Base-by-base conservation (phyloP, 2,888 invertebrate genomes). In the Heliconius charithonia region DNA sequence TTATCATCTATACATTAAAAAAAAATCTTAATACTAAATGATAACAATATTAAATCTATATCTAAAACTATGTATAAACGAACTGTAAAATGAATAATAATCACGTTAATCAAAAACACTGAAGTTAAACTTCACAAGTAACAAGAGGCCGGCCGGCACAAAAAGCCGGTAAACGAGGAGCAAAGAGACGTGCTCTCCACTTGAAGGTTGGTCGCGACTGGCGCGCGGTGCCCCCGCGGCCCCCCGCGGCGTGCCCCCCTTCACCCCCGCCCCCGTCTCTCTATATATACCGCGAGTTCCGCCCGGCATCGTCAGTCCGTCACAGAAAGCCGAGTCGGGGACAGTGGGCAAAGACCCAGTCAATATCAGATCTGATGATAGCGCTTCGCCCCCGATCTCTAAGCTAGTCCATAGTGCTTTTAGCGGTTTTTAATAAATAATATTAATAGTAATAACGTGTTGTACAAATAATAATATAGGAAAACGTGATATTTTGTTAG, bases 331-430 rank as follows among this genome's bases (percentile, higher is more conserved):
- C 91, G 92, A 92, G 92, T 94, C 91, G 93, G 94, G 93, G 92
- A 93, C 82, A 87, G 90, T 89, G 93, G 94, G 94, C 92, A 91
- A 91, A 93, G 93, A 93, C 94, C 93, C 91, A 93, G 93, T 94
- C 93, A 93, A 94, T 93, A 94, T 94, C 94, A 93, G 92, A 94
- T 94, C 93, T 93, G 92, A 94, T 94, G 94, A 92, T 85, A 89
- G 91, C 86, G 91, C 90, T 91, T 91, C 90, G 92, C 91, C 90
- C 90, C 93, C 92, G 93, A 94, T 93, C 94, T 93, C 93, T 90
- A 89, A 88, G 89, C 89, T 89, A 88, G 88, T 92, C 59, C 72
- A 67, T 51, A 27, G 71, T 91, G 92, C 92, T 93, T 92, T 91
- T 91, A 92, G 91, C 87, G 83, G 87, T 91, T 59, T 59, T 59